Percentiles rank a stretch among this genome's conserved stretches.
phyloP scores from a whole-genome alignment of 2,113 vertebrate genomes.

The Beaufortia kweichowensis region DNA sequence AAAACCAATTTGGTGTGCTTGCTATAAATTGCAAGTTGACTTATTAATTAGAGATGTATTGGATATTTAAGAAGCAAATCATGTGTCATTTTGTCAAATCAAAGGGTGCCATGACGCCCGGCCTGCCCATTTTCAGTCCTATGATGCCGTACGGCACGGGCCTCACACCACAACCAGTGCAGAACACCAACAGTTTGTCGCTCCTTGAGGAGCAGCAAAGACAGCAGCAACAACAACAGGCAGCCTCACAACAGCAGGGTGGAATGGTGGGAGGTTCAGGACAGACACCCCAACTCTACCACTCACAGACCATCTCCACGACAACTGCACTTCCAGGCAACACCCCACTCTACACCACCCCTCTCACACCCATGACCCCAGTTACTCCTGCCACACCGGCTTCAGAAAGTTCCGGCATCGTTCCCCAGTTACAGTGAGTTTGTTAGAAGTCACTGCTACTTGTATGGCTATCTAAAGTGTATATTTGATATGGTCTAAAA shows the following conservation, averaged over 20 bases:
- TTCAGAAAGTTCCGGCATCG: slow-evolving; percentile 96
- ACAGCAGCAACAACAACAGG: slow-evolving; percentile 81
- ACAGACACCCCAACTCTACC: slow-evolving; percentile 93
- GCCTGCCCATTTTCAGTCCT: slow-evolving; percentile 90
- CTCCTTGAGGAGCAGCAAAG: slow-evolving; percentile 92
- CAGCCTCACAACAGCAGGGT: slow-evolving; percentile 78
- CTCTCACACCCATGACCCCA: slow-evolving; percentile 96
- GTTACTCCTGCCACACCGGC: slow-evolving; percentile 93
- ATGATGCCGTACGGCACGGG: slow-evolving; percentile 98
- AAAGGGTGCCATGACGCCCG: slow-evolving; percentile 94
- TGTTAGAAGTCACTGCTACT: neutral
- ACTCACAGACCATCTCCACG: slow-evolving; percentile 90
- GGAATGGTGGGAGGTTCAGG: slow-evolving; percentile 81
- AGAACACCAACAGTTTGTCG: slow-evolving; percentile 89
- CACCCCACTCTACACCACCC: slow-evolving; percentile 87
- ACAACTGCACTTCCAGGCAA: slow-evolving; percentile 90
- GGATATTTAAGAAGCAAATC: neutral
- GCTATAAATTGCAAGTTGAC: neutral
- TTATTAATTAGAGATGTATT: too few relatives aligned
- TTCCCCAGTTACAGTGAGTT: slow-evolving; percentile 94
- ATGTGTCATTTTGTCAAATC: neutral
- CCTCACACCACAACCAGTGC: slow-evolving; percentile 94
- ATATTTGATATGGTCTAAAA: neutral
- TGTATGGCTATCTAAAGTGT: neutral
- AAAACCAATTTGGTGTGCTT: neutral